Evolutionary conservation across 2,888 invertebrate species (phyloP), one percentile per base, ranked within the genome.

Genomic region (Eupsilia transversa): DNA sequence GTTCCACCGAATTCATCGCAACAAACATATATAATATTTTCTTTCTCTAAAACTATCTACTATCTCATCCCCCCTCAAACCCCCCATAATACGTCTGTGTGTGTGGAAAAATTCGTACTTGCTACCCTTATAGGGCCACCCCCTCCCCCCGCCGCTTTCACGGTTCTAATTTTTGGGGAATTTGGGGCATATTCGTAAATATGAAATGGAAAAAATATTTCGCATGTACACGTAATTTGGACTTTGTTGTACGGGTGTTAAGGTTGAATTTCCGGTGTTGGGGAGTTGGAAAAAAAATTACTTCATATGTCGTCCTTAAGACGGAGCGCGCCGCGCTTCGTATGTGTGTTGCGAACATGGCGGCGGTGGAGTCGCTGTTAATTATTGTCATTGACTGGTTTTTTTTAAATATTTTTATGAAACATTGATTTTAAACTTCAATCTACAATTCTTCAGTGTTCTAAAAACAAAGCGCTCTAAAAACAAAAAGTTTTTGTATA

Each of bases 111-210:
- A 93, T 92, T 91, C 92, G 89, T 92, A 90, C 91, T 86, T 89
- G 93, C 90, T 93, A 91, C 92, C 87, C 88, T 83, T 85, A 84
- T 77, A 74, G 77, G 74, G 84, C 92, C 90, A 88, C 87, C 89
- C 90, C 91, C 89, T 89, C 91, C 89, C 93, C 92, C 87, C 88
- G 86, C 90, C 92, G 94, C 96, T 95, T 96, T 96, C 96, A 96
- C 96, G 96, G 96, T 96, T 96, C 96, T 96, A 96, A 96, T 96
- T 96, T 96, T 96, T 96, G 94, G 96, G 95, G 96, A 96, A 96
- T 96, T 96, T 96, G 96, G 96, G 96, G 95, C 96, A 96, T 96
- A 96, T 96, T 96, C 96, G 96, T 96, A 96, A 96, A 96, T 96
- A 96, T 96, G 96, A 96, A 96, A 96, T 96, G 96, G 96, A 96